Conservation (phyloP, 2,113 vertebrate genomes). For the Rhinichthys klamathensis region DNA sequence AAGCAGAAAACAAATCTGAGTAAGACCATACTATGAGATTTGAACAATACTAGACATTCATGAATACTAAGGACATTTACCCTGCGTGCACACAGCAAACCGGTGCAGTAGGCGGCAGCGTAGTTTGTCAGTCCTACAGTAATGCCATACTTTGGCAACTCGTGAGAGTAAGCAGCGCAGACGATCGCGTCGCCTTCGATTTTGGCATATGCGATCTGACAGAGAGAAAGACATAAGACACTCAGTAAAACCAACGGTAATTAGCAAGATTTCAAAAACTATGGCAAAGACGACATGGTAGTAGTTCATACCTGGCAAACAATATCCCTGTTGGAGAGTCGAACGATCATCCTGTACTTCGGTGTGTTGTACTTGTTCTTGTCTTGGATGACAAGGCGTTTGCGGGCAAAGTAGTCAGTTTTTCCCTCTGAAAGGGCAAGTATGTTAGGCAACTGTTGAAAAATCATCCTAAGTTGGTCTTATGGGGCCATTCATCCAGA, state of each 20-base stretch:
- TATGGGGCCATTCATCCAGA: too few relatives aligned
- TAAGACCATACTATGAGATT: background rate
- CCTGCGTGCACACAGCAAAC: constrained; percentile 94
- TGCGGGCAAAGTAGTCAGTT: constrained; percentile 96
- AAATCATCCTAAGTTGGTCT: background rate
- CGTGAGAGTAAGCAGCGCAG: constrained; percentile 95
- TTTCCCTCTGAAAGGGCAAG: constrained; percentile 87
- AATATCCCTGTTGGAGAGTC: constrained; percentile 97
- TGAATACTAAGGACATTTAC: constrained; percentile 69
- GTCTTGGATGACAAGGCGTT: constrained; percentile 95
- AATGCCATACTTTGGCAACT: constrained; percentile 93
- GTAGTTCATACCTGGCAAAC: constrained; percentile 89
- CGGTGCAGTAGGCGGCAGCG: constrained; percentile 95
- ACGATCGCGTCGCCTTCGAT: constrained; percentile 98
- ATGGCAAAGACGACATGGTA: background rate
- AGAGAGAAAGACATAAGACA: constrained; percentile 21
- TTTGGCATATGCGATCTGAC: constrained; percentile 95
- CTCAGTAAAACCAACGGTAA: background rate
- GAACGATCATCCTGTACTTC: constrained; percentile 97
- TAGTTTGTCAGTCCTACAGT: constrained; percentile 96
- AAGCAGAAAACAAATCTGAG: constrained; percentile 37
- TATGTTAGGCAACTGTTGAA: background rate
- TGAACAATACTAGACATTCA: background rate
- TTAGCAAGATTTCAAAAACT: background rate
- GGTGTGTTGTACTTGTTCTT: constrained; percentile 99